Evolutionary conservation across 2,113 vertebrate genomes (phyloP).

Genomic region (Paraplagusia blochii): DNA sequence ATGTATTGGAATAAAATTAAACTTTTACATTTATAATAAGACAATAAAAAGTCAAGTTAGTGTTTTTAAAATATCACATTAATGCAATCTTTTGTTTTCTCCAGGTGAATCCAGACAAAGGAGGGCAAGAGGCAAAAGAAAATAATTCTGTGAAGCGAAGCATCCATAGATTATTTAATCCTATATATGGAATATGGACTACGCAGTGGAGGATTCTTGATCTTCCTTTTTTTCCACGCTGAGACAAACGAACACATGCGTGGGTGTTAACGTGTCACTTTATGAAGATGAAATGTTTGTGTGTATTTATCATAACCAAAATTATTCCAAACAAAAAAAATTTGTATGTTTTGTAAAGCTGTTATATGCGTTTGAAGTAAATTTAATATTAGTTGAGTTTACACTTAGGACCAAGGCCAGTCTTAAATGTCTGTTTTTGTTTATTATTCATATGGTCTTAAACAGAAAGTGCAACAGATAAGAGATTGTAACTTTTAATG

Average conservation of each 20-base stretch:
- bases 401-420: slow-evolving; percentile 12
- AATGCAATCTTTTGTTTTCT: slow-evolving; percentile 46
- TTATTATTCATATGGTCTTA: slow-evolving; percentile 21
- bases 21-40: too few species aligned
- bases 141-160: slow-evolving; percentile 52
- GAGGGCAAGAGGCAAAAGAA: slow-evolving; percentile 70
- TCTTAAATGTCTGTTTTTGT: slow-evolving; percentile 21
- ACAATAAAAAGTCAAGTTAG: too few species aligned
- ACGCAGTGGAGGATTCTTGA: slow-evolving; percentile 10
- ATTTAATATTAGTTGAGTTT: slow-evolving; percentile 43
- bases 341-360: slow-evolving; percentile 63
- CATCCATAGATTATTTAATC: slow-evolving; percentile 21
- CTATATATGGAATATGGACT: slow-evolving; percentile 21
- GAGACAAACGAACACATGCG: slow-evolving; percentile 1
- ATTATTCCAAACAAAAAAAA: slow-evolving; percentile 23
- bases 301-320: slow-evolving; percentile 28
- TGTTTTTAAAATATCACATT: slow-evolving; percentile 12
- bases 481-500: slow-evolving; percentile 61
- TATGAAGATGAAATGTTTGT: slow-evolving; percentile 44
- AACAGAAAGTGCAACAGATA: neutral
- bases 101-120: slow-evolving; percentile 69
- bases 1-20: slow-evolving; percentile 1
- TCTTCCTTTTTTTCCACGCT: slow-evolving; percentile 18
- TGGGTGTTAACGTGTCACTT: slow-evolving; percentile 38
- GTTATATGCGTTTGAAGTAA: slow-evolving; percentile 49